A percentile compares a stretch with the other conserved stretches of the same genome.
phyloP scores from a whole-genome alignment of 2,113 vertebrate genomes.

The Acanthochromis polyacanthus region DNA sequence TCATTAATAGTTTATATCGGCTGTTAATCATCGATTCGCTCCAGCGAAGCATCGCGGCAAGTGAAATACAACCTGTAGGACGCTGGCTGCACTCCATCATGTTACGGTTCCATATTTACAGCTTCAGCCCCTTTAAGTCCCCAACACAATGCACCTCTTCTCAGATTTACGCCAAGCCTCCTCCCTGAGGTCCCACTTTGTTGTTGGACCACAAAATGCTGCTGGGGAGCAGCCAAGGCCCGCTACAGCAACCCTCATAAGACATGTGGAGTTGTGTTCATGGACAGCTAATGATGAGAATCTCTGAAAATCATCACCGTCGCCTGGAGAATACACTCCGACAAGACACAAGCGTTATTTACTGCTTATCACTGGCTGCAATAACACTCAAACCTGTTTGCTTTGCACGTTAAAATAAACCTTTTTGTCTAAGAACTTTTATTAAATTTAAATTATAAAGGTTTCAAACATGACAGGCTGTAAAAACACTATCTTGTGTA shows the following conservation, averaged over 20 bases:
- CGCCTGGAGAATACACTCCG: background rate
- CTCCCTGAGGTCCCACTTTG: slow-evolving; percentile 64
- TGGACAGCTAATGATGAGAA: slow-evolving; percentile 22
- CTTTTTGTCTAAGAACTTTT: too few species aligned
- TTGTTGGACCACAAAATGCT: slow-evolving; percentile 65
- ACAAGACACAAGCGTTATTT: background rate
- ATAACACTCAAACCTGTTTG: slow-evolving; percentile 3
- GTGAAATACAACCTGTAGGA: slow-evolving; percentile 46
- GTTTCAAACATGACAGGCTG: too few species aligned
- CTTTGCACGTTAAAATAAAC: too few species aligned
- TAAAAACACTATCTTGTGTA: too few species aligned
- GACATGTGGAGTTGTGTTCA: slow-evolving; percentile 65
- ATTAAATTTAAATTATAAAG: too few species aligned
- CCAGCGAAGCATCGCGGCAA: slow-evolving; percentile 32
- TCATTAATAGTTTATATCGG: slow-evolving; percentile 60
- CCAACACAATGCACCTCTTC: slow-evolving; percentile 31
- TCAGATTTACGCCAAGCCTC: slow-evolving; percentile 56
- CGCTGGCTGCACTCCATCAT: slow-evolving; percentile 60
- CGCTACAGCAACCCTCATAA: slow-evolving; percentile 31
- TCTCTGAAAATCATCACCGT: background rate
- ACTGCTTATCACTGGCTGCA: background rate
- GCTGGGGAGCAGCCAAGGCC: slow-evolving; percentile 51
- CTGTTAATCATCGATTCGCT: slow-evolving; percentile 55
- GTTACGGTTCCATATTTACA: slow-evolving; percentile 52
- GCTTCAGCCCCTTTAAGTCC: slow-evolving; percentile 7